These are phyloP conservation scores for Cardinalis cardinalis DNA, from an alignment of 2,113 vertebrate species.

Conservation along the genomic window DNA sequence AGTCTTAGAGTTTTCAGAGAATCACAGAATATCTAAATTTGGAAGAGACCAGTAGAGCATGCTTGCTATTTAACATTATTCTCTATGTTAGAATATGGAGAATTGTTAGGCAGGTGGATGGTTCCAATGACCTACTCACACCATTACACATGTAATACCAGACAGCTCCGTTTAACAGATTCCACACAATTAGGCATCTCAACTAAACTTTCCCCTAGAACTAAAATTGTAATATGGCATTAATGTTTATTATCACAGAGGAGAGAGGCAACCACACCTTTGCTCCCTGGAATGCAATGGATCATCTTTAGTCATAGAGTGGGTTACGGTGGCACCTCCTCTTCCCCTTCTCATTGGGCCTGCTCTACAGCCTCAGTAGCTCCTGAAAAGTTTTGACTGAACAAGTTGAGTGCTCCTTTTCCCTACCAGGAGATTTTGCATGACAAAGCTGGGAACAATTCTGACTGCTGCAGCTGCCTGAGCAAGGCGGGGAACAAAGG, in stretches of 20 bases:
- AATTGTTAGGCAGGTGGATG: neutral
- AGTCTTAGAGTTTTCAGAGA: neutral
- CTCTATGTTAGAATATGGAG: neutral
- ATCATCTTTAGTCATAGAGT: neutral
- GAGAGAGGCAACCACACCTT: neutral
- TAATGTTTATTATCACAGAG: neutral
- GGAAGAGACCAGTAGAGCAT: neutral
- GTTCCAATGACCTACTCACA: neutral
- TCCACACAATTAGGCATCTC: neutral
- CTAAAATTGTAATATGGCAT: neutral
- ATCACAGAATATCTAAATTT: neutral
- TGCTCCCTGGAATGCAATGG: neutral
- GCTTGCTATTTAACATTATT: neutral
- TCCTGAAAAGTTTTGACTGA: neutral
- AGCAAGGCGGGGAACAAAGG: neutral
- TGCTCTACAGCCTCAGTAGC: accelerated
- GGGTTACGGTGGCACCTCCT: neutral
- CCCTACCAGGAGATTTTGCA: neutral
- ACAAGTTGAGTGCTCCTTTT: neutral
- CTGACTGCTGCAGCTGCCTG: neutral
- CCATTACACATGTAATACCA: neutral
- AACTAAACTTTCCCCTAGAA: neutral
- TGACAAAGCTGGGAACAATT: neutral
- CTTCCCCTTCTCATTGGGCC: neutral
- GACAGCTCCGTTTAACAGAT: neutral